Percentiles rank a stretch among this genome's conserved stretches.
Evolutionary conservation across 2,797 vertebrate species (phyloP).

Genomic region (Chloroceryle amazona): DNA sequence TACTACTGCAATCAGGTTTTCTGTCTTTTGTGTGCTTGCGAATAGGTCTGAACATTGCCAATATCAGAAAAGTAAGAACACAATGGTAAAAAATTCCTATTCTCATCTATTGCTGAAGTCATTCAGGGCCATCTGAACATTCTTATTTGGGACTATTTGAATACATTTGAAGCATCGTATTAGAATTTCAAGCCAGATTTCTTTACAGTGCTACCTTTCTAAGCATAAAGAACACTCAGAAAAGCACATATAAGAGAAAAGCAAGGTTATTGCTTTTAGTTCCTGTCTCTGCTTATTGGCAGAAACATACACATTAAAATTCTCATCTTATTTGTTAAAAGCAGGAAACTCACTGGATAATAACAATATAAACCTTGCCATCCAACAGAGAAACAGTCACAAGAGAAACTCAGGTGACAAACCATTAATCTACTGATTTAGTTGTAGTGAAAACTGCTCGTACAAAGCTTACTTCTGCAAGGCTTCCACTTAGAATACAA

Average conservation of each 20-base stretch:
- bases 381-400: not conserved
- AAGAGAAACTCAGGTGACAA: not conserved
- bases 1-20: slow-evolving; percentile 35
- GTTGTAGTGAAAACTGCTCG: not conserved
- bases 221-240: slow-evolving; percentile 1
- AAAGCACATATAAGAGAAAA: slow-evolving; percentile 16
- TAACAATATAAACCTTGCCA: not conserved
- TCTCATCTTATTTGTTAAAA: not conserved
- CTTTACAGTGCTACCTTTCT: slow-evolving; percentile 3
- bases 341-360: not conserved
- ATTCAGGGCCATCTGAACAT: slow-evolving; percentile 24
- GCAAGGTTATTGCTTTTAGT: slow-evolving; percentile 19
- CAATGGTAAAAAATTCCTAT: slow-evolving; percentile 28
- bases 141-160: not conserved
- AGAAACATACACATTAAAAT: not conserved
- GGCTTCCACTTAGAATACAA: not conserved
- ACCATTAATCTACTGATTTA: not conserved
- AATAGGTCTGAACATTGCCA: slow-evolving; percentile 34
- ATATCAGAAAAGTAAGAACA: not conserved
- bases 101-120: not conserved
- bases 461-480: not conserved
- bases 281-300: not conserved
- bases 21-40: slow-evolving; percentile 29
- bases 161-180: not conserved
- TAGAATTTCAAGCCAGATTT: slow-evolving; percentile 32